Conservation (phyloP, 2,888 invertebrate species). For the Spisula subtruncata region DNA sequence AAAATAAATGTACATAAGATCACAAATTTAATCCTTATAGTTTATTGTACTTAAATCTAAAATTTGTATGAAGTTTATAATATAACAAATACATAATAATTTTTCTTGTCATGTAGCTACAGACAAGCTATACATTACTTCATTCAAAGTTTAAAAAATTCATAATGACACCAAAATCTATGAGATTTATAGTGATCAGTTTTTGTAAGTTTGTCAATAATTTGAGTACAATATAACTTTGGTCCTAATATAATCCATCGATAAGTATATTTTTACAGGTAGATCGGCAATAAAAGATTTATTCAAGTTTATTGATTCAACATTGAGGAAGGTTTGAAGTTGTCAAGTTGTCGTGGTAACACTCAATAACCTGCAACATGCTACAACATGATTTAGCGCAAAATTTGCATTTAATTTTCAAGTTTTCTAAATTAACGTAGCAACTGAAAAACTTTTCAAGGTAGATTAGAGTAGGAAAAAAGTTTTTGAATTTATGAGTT, state of each 20-base stretch:
- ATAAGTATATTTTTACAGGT: slow-evolving; percentile 76
- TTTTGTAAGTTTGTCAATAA: slow-evolving; percentile 63
- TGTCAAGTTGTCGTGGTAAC: slow-evolving; percentile 75
- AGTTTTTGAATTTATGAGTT: slow-evolving; percentile 54
- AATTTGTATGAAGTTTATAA: background rate
- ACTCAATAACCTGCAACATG: slow-evolving; percentile 46
- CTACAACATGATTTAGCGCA: slow-evolving; percentile 47
- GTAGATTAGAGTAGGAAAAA: slow-evolving; percentile 42
- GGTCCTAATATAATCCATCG: slow-evolving; percentile 55
- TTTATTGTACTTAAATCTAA: background rate
- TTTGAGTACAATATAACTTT: slow-evolving; percentile 54
- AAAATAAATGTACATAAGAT: no score
- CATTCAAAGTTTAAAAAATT: slow-evolving; percentile 28
- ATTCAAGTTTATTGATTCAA: slow-evolving; percentile 81
- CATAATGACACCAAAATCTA: slow-evolving; percentile 47
- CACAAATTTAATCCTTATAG: no score
- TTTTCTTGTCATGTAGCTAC: background rate
- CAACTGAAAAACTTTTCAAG: slow-evolving; percentile 61
- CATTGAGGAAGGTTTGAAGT: slow-evolving; percentile 54
- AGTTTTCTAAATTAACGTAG: slow-evolving; percentile 52
- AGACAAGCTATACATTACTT: background rate
- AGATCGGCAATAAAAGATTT: slow-evolving; percentile 78
- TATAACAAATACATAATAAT: background rate
- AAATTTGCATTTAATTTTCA: slow-evolving; percentile 57
- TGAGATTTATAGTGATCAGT: slow-evolving; percentile 59